These are phyloP conservation scores for Nibea albiflora DNA, from an alignment of 2,113 vertebrate species.

Conservation along the genomic window DNA sequence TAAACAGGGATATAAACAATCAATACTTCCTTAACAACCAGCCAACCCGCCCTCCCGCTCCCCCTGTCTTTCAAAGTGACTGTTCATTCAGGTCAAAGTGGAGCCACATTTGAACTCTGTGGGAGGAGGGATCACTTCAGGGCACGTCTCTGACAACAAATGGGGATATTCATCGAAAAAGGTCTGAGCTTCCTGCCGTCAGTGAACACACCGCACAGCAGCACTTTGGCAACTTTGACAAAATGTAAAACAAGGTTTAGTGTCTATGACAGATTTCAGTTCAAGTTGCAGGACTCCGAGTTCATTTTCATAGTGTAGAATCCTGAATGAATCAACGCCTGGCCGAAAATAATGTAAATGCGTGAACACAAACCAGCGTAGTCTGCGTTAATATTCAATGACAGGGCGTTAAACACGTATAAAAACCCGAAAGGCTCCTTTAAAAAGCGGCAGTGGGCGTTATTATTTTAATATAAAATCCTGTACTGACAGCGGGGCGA, in stretches of 20 bases:
- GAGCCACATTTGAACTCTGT: conserved; percentile 12
- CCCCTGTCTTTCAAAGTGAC: background rate
- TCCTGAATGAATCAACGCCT: background rate
- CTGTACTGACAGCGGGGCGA: background rate
- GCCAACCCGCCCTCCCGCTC: background rate
- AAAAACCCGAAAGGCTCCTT: background rate
- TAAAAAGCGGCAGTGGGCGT: background rate
- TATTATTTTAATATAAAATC: background rate
- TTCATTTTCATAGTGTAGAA: background rate
- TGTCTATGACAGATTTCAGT: no score
- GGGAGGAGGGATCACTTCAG: background rate
- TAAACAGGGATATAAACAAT: conserved; percentile 61
- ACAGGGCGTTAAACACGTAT: background rate
- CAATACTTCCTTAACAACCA: conserved; percentile 37
- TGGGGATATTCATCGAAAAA: no score
- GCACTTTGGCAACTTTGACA: background rate
- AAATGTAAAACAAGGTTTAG: background rate
- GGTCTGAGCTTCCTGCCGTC: conserved; percentile 3
- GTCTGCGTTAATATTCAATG: background rate
- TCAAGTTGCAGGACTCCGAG: background rate
- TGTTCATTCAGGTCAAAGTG: conserved; percentile 22
- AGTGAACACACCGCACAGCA: conserved; percentile 22
- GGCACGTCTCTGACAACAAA: background rate
- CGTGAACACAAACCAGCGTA: background rate
- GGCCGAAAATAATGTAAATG: background rate